These are phyloP conservation scores for Plebejus argus DNA, from an alignment of 2,888 invertebrate species.

Conservation along the genomic window DNA sequence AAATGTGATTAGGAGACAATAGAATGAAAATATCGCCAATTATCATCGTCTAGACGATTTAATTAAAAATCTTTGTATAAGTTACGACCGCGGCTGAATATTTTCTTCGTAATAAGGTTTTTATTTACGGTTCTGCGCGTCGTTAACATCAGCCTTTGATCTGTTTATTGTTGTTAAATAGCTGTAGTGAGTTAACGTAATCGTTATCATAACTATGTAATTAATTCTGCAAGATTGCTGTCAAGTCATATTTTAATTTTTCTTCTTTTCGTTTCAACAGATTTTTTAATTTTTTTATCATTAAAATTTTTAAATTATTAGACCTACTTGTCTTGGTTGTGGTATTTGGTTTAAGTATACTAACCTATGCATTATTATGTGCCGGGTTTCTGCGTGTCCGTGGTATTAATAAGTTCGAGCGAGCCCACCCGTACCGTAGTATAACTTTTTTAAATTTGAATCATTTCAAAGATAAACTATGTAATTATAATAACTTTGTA, in stretches of 20 bases:
- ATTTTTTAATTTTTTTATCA: not conserved
- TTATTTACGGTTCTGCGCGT: not conserved
- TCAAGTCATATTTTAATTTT: not conserved
- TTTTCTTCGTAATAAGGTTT: slow-evolving; percentile 4
- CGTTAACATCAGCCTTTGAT: slow-evolving; percentile 5
- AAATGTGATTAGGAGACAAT: slow-evolving; percentile 16
- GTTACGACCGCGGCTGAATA: slow-evolving; percentile 4
- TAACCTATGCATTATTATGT: too few relatives aligned
- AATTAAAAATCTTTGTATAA: slow-evolving; percentile 31
- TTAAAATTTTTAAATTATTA: not conserved
- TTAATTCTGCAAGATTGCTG: not conserved
- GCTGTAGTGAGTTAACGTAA: not conserved
- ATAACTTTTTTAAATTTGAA: too few relatives aligned
- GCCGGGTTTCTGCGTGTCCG: too few relatives aligned
- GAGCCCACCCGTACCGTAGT: too few relatives aligned
- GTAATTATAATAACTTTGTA: too few relatives aligned
- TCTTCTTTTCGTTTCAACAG: not conserved
- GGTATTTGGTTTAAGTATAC: too few relatives aligned
- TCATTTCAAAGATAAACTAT: too few relatives aligned
- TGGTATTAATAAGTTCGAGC: too few relatives aligned
- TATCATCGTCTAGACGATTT: slow-evolving; percentile 18
- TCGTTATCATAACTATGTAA: not conserved
- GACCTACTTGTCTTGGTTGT: too few relatives aligned
- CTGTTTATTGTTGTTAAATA: slow-evolving; percentile 11
- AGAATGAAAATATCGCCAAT: not conserved